Conservation (phyloP, 2,113 vertebrate genomes). For the Genyomyrus donnyi region DNA sequence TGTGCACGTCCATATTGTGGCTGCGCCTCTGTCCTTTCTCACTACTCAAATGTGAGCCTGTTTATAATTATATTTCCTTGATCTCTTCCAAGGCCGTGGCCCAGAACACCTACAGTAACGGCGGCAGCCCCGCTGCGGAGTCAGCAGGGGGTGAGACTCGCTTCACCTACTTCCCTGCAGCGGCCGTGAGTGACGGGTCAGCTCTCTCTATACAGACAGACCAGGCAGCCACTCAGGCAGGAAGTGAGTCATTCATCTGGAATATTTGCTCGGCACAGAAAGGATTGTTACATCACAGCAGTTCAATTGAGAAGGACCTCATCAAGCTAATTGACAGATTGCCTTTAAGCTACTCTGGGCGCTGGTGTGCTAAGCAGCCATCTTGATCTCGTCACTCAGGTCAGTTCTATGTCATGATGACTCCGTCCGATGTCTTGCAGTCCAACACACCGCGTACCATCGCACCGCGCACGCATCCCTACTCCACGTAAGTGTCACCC, state of each 20-base stretch:
- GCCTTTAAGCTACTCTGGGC: not conserved
- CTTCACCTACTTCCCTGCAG: slow-evolving; percentile 76
- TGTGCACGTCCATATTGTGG: not conserved
- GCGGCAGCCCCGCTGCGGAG: slow-evolving; percentile 72
- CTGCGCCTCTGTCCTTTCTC: not conserved
- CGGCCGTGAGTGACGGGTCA: slow-evolving; percentile 73
- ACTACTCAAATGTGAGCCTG: not conserved
- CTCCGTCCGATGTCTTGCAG: slow-evolving; percentile 74
- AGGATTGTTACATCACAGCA: not conserved
- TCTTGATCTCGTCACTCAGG: slow-evolving; percentile 48
- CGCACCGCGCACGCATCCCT: slow-evolving; percentile 73
- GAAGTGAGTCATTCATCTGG: slow-evolving; percentile 53
- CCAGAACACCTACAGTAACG: slow-evolving; percentile 84
- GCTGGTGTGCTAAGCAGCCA: not conserved
- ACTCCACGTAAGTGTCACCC: slow-evolving; percentile 66
- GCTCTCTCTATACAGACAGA: slow-evolving; percentile 78
- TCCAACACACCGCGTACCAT: slow-evolving; percentile 68
- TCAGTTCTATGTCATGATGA: slow-evolving; percentile 90
- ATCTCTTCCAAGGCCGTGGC: slow-evolving; percentile 68
- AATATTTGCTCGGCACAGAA: not conserved
- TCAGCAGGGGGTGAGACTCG: slow-evolving; percentile 73
- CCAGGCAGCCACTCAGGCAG: slow-evolving; percentile 69
- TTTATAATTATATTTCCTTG: not conserved
- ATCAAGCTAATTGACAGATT: not conserved
- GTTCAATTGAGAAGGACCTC: not conserved